Evolutionary conservation across 2,113 vertebrate species (phyloP).

Genomic region (Gobio gobio): DNA sequence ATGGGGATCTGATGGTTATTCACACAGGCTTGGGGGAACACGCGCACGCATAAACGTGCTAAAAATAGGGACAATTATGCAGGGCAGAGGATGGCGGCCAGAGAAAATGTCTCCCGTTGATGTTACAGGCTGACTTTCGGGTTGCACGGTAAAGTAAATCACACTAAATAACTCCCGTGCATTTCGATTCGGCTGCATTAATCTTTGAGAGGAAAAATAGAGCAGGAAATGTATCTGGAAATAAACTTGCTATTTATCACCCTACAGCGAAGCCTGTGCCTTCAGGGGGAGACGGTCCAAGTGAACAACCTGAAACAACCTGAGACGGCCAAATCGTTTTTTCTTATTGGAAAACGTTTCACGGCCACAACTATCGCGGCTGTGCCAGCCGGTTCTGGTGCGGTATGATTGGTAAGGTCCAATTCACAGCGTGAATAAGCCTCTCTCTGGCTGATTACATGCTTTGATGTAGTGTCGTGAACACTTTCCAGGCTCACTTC

Average conservation of each 20-base stretch:
- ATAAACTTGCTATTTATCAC: conserved; percentile 48
- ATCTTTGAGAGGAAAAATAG: conserved; percentile 48
- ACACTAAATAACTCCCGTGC: conserved; percentile 28
- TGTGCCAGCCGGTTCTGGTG: conserved; percentile 47
- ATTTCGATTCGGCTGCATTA: conserved; percentile 43
- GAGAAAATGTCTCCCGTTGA: background rate
- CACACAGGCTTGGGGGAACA: conserved; percentile 45
- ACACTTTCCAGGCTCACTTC: conserved; percentile 41
- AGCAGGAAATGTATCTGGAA: conserved; percentile 36
- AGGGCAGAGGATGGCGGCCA: conserved; percentile 4
- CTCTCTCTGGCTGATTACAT: conserved; percentile 47
- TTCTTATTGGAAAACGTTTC: conserved; percentile 44
- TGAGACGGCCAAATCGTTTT: conserved; percentile 36
- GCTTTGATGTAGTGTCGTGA: conserved; percentile 50
- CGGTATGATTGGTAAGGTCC: conserved; percentile 52
- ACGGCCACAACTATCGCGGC: conserved; percentile 29
- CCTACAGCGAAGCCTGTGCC: conserved; percentile 19
- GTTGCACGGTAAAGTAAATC: conserved; percentile 27
- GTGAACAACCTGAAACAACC: conserved; percentile 21
- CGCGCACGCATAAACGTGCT: conserved; percentile 44
- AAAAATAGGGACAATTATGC: conserved; percentile 47
- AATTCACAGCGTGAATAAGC: conserved; percentile 53
- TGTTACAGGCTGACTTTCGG: conserved; percentile 10
- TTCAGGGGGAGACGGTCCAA: conserved; percentile 20
- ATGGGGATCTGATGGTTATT: conserved; percentile 34